Base-by-base conservation (phyloP, 2,113 vertebrate genomes). In the Anoura caudifer region DNA sequence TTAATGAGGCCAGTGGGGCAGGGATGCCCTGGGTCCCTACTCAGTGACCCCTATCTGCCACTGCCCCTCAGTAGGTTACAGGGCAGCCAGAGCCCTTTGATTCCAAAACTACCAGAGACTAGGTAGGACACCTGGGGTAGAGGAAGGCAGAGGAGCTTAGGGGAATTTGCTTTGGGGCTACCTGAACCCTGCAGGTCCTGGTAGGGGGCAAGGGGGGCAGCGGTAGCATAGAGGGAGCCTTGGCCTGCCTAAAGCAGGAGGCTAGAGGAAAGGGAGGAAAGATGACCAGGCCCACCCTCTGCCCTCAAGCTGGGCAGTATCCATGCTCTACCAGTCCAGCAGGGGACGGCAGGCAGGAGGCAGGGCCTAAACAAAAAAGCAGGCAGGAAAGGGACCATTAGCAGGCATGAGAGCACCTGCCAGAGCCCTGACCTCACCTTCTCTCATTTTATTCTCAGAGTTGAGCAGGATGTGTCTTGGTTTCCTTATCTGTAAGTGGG, bases 251-350 rank as follows among this genome's bases (percentile, higher is more conserved):
- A 16, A 79, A 56, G 85, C 85, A 96, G 96, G 91, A 61, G 28
- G 79, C 70, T 87, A 45, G 65, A 91, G 93, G 43, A 47, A 82
- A 96, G 95, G 59, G 3, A 65, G 76, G 91, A 91, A 77, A 91
- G 93, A 87, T 83, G 63, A 94, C 69, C 56, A 75, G 96, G 96
- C 73, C 88, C 43, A 47, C 73, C 79, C 93, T 96, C 36, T n/a
- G 83, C 65, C 95, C 85, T 1, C 15, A 91, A 89, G 95, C 81
- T 79, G 91, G 79, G 91, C 95, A 93, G 87, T 86, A 83, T 97
- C 97, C 97, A 69, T 93, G 97, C 95, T 91, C 96, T 96, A 97
- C 97, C 91, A 95, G 96, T 97, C 95, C 81, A 19, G 91, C 91
- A 67, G 87, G 83, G 61, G 33, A 93, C 31, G 95, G 77, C 84